Conservation (phyloP, 2,888 invertebrate species). For the Mongoloraphidia duomilia region DNA sequence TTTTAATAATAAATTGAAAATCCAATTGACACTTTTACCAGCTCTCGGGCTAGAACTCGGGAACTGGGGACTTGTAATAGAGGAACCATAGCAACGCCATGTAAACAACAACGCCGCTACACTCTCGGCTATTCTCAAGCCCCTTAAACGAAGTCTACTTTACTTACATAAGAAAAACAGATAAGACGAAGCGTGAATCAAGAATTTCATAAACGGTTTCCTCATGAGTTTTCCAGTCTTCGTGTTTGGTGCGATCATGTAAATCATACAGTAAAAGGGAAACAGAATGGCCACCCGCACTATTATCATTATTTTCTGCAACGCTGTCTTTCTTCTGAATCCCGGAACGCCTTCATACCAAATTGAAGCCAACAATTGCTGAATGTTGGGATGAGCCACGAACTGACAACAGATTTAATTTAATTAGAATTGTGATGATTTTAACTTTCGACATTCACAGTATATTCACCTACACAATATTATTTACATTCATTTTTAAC, state of each 20-base stretch:
- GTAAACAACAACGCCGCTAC: too few species aligned
- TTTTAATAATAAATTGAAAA: too few species aligned
- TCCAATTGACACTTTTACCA: too few species aligned
- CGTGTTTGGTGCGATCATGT: conserved; percentile 74
- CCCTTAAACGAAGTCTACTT: neutral
- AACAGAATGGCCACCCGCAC: conserved; percentile 66
- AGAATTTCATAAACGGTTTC: conserved; percentile 93
- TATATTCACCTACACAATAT: too few species aligned
- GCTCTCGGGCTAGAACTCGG: too few species aligned
- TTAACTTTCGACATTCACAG: too few species aligned
- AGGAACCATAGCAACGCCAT: too few species aligned
- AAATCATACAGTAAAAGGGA: conserved; percentile 73
- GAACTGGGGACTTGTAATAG: too few species aligned
- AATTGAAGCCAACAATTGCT: conserved; percentile 77
- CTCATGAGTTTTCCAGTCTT: conserved; percentile 68
- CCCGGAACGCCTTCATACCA: conserved; percentile 96
- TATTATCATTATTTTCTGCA: conserved; percentile 50
- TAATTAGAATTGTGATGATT: neutral
- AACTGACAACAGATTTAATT: conserved; percentile 41
- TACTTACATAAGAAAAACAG: conserved; percentile 82
- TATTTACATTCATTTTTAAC: too few species aligned
- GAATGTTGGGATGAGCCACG: conserved; percentile 90
- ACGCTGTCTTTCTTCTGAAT: conserved; percentile 66
- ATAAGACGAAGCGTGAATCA: conserved; percentile 88
- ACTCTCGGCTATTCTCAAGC: too few species aligned